phyloP scores from a whole-genome alignment of 1,140 invertebrate genomes.

The Rhyzopertha dominica region DNA sequence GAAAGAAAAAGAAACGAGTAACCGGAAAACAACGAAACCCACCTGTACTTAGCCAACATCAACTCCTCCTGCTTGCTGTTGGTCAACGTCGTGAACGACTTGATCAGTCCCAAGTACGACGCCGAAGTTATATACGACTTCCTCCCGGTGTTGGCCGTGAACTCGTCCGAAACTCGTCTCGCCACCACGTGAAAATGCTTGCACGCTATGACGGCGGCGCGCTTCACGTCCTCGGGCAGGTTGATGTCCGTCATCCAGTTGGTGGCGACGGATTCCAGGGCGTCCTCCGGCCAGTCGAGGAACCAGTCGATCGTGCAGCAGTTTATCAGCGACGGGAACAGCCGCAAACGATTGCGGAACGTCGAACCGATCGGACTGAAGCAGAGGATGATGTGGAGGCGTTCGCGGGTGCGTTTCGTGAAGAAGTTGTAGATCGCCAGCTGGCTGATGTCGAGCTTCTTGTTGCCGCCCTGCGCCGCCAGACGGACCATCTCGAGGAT shows the following conservation, averaged over 20 bases:
- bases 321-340: conserved; percentile 88
- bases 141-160: conserved; percentile 60
- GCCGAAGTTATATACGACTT: conserved; percentile 87
- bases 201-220: conserved; percentile 68
- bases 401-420: conserved; percentile 76
- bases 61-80: conserved; percentile 74
- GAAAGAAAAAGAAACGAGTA: no score
- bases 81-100: conserved; percentile 72
- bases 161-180: conserved; percentile 57
- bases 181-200: conserved; percentile 84
- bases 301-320: conserved; percentile 97
- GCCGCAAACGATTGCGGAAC: conserved; percentile 71
- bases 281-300: conserved; percentile 88
- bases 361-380: conserved; percentile 86
- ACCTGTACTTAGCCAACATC: conserved; percentile 66
- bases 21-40: no score
- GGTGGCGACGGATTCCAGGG: conserved; percentile 84
- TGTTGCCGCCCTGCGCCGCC: conserved; percentile 71
- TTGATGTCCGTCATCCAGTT: conserved; percentile 75
- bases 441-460: conserved; percentile 75
- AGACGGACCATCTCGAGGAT: conserved; percentile 72
- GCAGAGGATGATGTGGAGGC: conserved; percentile 83
- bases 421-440: conserved; percentile 79
- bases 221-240: conserved; percentile 62
- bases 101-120: conserved; percentile 83